These are phyloP conservation scores for Volucella inflata DNA, from an alignment of 2,888 invertebrate species.

Conservation along the genomic window DNA sequence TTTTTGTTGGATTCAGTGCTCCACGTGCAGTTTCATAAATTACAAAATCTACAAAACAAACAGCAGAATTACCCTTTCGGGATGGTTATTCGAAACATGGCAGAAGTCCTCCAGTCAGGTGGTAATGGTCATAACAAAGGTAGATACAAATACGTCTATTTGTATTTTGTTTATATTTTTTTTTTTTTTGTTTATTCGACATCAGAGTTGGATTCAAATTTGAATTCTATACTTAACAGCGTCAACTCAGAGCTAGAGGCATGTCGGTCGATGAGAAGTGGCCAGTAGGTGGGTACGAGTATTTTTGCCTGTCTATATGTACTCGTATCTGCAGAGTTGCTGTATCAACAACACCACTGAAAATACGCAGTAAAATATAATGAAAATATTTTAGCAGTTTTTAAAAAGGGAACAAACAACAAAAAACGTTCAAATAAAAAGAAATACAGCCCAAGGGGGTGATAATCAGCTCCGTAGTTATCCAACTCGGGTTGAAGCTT, in stretches of 20 bases:
- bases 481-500: slow-evolving; percentile 21
- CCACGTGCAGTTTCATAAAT: slow-evolving; percentile 64
- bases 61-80: slow-evolving; percentile 62
- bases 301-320: slow-evolving; percentile 2
- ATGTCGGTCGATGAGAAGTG: slow-evolving; percentile 67
- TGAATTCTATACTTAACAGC: slow-evolving; percentile 45
- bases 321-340: too few relatives aligned
- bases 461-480: slow-evolving; percentile 45
- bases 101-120: too few relatives aligned
- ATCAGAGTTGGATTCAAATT: slow-evolving; percentile 30
- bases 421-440: slow-evolving; percentile 25
- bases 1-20: slow-evolving; percentile 43
- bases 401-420: slow-evolving; percentile 37
- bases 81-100: slow-evolving; percentile 15
- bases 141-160: slow-evolving; percentile 20
- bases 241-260: slow-evolving; percentile 44
- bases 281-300: slow-evolving; percentile 62
- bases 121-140: too few relatives aligned
- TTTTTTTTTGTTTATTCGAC: slow-evolving; percentile 31
- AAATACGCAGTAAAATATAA: slow-evolving; percentile 71
- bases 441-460: slow-evolving; percentile 46
- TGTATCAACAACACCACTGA: slow-evolving; percentile 63
- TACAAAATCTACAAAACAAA: slow-evolving; percentile 67
- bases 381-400: slow-evolving; percentile 65
- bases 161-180: slow-evolving; percentile 37